phyloP scores from a whole-genome alignment of 2,113 vertebrate species.

The Chunga burmeisteri region DNA sequence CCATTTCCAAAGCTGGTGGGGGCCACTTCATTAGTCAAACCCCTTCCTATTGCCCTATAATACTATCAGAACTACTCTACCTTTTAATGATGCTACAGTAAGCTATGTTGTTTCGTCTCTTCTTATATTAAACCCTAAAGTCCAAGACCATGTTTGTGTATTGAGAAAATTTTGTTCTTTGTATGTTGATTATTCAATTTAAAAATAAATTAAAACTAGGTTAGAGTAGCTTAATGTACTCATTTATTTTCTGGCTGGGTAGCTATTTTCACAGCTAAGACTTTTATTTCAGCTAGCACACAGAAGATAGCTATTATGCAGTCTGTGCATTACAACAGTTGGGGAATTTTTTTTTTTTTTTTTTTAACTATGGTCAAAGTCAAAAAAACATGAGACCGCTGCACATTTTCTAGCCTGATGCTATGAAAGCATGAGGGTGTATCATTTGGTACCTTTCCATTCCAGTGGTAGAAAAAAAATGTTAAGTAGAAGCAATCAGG shows the following conservation, averaged over 20 bases:
- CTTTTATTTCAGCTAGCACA: neutral
- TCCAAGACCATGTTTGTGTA: neutral
- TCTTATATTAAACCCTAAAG: conserved; percentile 16
- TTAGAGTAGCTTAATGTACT: neutral
- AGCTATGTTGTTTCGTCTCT: neutral
- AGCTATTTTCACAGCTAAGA: neutral
- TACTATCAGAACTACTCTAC: neutral
- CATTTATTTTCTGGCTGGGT: neutral
- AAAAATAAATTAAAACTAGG: neutral
- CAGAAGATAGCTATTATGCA: neutral
- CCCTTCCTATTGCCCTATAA: neutral
- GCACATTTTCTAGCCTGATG: neutral
- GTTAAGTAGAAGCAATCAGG: neutral
- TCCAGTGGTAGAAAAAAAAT: neutral
- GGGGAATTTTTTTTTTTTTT: neutral
- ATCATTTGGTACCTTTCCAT: neutral
- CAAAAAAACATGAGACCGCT: neutral
- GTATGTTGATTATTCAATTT: neutral
- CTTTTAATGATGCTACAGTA: conserved; percentile 13
- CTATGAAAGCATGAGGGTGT: neutral
- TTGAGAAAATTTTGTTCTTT: neutral
- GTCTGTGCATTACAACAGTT: neutral
- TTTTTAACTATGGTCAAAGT: neutral
- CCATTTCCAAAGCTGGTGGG: conserved; percentile 40
- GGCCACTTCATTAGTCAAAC: conserved; percentile 42